Conservation (phyloP, 2,888 invertebrate species). For the Lasioglossum leucozonium region DNA sequence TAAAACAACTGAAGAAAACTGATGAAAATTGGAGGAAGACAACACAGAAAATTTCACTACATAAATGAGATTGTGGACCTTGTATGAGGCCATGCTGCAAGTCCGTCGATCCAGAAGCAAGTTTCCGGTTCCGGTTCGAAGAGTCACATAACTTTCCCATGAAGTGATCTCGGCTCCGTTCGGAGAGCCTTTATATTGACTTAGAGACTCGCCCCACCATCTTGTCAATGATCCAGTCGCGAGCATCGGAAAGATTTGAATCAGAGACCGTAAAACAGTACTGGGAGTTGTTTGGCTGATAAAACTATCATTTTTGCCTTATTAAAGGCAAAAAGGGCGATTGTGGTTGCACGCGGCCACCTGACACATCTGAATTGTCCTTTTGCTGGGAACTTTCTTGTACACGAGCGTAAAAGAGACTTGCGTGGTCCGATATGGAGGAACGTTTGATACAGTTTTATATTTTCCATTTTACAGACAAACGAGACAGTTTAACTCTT, state of each 20-base stretch:
- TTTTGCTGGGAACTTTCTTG: background rate
- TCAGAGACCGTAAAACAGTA: conserved; percentile 62
- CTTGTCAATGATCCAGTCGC: conserved; percentile 46
- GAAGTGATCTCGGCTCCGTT: conserved; percentile 76
- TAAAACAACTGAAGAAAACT: too few species aligned
- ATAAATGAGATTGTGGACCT: conserved; percentile 49
- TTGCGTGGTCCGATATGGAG: background rate
- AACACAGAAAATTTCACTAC: background rate
- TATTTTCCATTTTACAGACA: background rate
- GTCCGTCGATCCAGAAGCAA: conserved; percentile 44
- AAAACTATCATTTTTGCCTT: conserved; percentile 33
- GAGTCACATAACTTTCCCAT: conserved; percentile 77
- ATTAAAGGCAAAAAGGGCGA: conserved; percentile 15
- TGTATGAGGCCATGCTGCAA: conserved; percentile 64
- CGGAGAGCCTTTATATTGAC: conserved; percentile 81
- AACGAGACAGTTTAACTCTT: background rate
- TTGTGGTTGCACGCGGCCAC: background rate
- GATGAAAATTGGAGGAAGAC: too few species aligned
- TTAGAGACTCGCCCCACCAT: conserved; percentile 63
- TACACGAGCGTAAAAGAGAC: background rate
- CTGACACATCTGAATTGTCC: background rate
- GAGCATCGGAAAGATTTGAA: conserved; percentile 55
- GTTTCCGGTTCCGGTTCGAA: conserved; percentile 62
- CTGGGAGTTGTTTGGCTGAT: conserved; percentile 32
- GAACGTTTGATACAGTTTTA: background rate